Evolutionary conservation across 2,888 invertebrate genomes (phyloP), one percentile per base, ranked within the genome.

Genomic region (Meteorus cinctellus): DNA sequence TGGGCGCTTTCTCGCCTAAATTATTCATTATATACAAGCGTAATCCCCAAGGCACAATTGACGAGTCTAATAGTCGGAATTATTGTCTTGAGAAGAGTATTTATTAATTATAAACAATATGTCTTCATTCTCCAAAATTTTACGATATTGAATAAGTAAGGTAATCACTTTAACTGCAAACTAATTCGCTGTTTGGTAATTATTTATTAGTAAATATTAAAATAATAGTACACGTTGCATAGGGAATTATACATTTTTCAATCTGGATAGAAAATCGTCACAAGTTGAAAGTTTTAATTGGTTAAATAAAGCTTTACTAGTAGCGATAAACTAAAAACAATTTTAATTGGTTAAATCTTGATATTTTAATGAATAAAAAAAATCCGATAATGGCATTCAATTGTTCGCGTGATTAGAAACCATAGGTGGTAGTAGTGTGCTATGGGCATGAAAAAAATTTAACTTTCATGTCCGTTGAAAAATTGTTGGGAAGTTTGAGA

Each of bases 11-110:
- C 82, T 82, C 78, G 78, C 83, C 87, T 87, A 87, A 88, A 87
- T 88, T 88, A 89, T 88, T 89, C 88, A 88, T 86, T 85, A 86
- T 84, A 84, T 84, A 82, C 65, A 84, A 84, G 83, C 41, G 84
- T 82, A 82, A 86, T 86, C 83, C 82, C 77, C 68, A 29, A 14
- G 29, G 68, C 45, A 41, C 45, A 29, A 45, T 68, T 24, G 36
- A 66, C 27, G 41, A 24, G 27, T 16, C 24, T 41, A 66, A 41
- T 36, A 19, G 66, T 19, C 41, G 41, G 19, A 34, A 66, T 55
- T 55, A 55, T 55, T 55, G n/a, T 55, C 55, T 55, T n/a, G n/a
- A 19, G 8, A 16, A 48, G 8, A 24, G 66, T 72, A 74, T 72
- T 65, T 59, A 66, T 69, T 51, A 27, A 66, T 76, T 55, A 67